Conservation (phyloP, 2,113 vertebrate genomes). For the Propithecus coquereli region DNA sequence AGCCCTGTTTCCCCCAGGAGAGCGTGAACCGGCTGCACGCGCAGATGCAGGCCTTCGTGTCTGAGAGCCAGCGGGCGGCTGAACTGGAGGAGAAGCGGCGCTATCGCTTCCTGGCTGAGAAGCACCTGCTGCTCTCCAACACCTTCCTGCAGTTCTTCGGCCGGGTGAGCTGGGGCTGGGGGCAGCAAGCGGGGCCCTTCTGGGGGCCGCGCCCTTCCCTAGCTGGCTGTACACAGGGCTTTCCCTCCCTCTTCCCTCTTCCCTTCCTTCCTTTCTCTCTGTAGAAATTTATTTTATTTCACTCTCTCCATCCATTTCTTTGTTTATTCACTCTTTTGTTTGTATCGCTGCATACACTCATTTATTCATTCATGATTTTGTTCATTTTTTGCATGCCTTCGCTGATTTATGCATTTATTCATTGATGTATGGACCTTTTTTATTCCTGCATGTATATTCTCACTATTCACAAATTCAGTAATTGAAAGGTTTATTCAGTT, state of each 20-base stretch:
- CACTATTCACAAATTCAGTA: not conserved
- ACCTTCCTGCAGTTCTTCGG: constrained; percentile 84
- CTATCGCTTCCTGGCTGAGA: constrained; percentile 96
- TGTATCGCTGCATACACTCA: not conserved
- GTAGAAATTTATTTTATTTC: not conserved
- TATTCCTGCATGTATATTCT: not conserved
- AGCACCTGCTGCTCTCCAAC: constrained; percentile 88
- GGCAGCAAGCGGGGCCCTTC: not conserved
- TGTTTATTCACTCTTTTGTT: not conserved
- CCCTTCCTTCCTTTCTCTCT: not conserved
- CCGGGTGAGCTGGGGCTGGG: constrained; percentile 73
- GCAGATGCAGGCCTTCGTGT: constrained; percentile 88
- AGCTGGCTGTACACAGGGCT: rapidly evolving
- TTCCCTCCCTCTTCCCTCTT: not conserved
- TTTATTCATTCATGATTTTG: not conserved
- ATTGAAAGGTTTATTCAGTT: not conserved
- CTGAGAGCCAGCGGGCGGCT: constrained; percentile 88
- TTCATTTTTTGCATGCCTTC: not conserved
- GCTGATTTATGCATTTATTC: not conserved
- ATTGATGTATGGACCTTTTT: not conserved
- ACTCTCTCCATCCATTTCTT: not conserved
- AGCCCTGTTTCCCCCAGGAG: constrained; percentile 72
- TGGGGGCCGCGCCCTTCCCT: not conserved
- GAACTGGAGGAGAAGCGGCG: constrained; percentile 93
- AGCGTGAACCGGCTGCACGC: constrained; percentile 83